Conservation (phyloP, 2,797 vertebrate genomes). For the Arctocebus calabarensis region DNA sequence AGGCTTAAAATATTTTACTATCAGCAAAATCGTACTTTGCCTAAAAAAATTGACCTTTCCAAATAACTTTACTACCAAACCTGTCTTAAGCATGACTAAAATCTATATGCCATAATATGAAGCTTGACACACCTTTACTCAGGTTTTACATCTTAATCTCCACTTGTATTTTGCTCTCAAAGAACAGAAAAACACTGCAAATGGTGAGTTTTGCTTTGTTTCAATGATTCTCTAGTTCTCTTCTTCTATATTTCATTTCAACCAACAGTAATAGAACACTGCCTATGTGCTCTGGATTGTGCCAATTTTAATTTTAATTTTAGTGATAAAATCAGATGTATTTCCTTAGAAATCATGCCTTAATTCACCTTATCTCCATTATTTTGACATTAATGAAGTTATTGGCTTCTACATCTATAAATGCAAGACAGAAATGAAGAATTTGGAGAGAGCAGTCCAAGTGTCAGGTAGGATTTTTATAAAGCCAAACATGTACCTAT, state of each 20-base stretch:
- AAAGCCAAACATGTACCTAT: constrained; percentile 10
- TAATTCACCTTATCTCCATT: neutral
- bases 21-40: neutral
- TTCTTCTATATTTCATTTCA: constrained; percentile 22
- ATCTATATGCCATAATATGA: neutral
- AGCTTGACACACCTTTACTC: neutral
- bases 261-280: neutral
- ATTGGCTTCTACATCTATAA: neutral
- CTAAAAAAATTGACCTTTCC: neutral
- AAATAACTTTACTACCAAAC: neutral
- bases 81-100: neutral
- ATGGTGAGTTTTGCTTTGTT: neutral
- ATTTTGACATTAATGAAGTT: constrained; percentile 34
- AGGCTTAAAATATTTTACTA: neutral
- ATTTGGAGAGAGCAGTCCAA: neutral
- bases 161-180: constrained; percentile 12
- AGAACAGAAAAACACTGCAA: neutral
- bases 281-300: neutral
- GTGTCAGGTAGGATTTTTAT: neutral
- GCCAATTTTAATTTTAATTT: constrained; percentile 55
- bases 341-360: constrained; percentile 1
- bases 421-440: constrained; percentile 11
- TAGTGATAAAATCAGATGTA: constrained; percentile 1
- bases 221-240: neutral
- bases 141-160: neutral